Evolutionary conservation across 2,888 invertebrate genomes (phyloP).

Genomic region (Sphaerophoria taeniata): DNA sequence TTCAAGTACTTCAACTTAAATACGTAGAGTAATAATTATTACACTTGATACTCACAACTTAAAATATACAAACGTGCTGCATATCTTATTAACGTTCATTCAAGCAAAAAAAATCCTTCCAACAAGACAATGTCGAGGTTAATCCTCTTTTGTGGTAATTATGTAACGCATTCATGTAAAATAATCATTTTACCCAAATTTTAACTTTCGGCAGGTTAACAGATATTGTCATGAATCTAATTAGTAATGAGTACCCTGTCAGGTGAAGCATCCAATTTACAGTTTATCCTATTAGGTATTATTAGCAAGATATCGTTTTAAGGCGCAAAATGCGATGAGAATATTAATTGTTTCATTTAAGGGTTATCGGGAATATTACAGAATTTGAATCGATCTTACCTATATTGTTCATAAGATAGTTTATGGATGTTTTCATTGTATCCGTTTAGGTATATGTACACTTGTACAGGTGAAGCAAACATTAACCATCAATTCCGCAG

Average conservation of each 20-base stretch:
- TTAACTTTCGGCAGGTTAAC: conserved; percentile 24
- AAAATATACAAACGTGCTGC: conserved; percentile 43
- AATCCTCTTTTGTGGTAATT: conserved; percentile 51
- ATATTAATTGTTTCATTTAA: conserved; percentile 11
- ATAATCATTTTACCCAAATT: conserved; percentile 55
- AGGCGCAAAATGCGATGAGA: background rate
- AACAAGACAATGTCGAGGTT: conserved; percentile 6
- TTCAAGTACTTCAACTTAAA: too few relatives aligned
- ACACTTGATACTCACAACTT: background rate
- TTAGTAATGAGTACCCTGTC: background rate
- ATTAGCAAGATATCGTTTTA: background rate
- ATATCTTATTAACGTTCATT: conserved; percentile 45
- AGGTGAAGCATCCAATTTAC: background rate
- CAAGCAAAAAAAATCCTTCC: conserved; percentile 17
- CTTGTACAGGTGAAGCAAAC: too few relatives aligned
- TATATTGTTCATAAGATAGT: too few relatives aligned
- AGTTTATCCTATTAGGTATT: background rate
- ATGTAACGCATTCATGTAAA: conserved; percentile 62
- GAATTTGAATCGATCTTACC: too few relatives aligned
- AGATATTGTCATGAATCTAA: conserved; percentile 17
- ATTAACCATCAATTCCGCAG: too few relatives aligned
- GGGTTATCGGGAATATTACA: conserved; percentile 1
- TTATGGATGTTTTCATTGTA: too few relatives aligned
- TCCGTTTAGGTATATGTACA: too few relatives aligned
- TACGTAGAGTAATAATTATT: background rate